Percentiles rank a stretch among this genome's conserved stretches.
These are phyloP conservation scores for Nanorana parkeri DNA, from an alignment of 2,113 vertebrate genomes.

Conservation along the genomic window DNA sequence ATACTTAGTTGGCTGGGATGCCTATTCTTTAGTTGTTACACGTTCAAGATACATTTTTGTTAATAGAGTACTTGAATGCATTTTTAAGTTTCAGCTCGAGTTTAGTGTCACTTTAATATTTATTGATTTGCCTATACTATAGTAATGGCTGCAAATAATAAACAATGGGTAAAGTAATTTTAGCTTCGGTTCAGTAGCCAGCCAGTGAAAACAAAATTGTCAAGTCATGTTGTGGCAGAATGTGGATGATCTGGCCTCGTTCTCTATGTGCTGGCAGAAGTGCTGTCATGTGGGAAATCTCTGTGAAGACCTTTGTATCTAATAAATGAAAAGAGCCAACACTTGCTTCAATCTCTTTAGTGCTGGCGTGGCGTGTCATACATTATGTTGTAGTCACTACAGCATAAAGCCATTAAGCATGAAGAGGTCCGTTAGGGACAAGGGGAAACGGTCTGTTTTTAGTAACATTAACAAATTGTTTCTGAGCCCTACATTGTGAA, in stretches of 20 bases:
- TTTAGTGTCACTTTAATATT: too few species aligned
- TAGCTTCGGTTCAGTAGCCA: constrained; percentile 18
- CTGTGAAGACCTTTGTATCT: constrained; percentile 46
- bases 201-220: constrained; percentile 46
- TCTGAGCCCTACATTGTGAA: background rate
- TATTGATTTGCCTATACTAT: background rate
- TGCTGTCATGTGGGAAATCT: constrained; percentile 42
- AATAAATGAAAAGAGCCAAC: constrained; percentile 40
- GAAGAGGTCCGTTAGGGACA: constrained; percentile 5
- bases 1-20: too few species aligned
- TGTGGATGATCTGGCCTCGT: constrained; percentile 31
- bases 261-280: constrained; percentile 48
- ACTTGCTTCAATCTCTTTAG: constrained; percentile 46
- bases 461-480: constrained; percentile 1
- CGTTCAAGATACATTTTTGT: too few species aligned
- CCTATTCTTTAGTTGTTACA: too few species aligned
- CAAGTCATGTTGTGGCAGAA: constrained; percentile 28
- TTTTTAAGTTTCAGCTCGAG: too few species aligned
- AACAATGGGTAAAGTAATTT: constrained; percentile 1
- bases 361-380: constrained; percentile 31
- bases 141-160: background rate
- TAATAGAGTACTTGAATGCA: too few species aligned
- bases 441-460: background rate
- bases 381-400: constrained; percentile 13
- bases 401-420: constrained; percentile 29